A percentile compares a stretch with the other conserved stretches of the same genome.
Evolutionary conservation across 2,797 vertebrate genomes (phyloP).

Genomic region (Myripristis jacobus): DNA sequence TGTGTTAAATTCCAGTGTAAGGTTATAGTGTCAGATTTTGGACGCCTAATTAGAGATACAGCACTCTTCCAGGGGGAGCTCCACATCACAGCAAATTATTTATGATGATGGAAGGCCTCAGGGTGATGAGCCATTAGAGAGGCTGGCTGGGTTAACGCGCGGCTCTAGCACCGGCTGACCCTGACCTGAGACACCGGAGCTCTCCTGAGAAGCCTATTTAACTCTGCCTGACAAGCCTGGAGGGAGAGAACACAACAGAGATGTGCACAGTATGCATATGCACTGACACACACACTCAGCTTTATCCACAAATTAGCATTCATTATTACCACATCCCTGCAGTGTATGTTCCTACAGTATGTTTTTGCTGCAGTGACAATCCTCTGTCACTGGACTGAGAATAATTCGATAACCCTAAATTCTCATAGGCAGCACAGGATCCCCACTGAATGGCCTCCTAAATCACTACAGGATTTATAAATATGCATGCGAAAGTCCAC

Average conservation of each 20-base stretch:
- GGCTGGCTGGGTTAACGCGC: slow-evolving; percentile 18
- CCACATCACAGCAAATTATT: slow-evolving; percentile 30
- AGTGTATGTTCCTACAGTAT: no score
- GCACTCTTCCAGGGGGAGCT: slow-evolving; percentile 6
- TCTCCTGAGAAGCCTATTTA: background rate
- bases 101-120: slow-evolving; percentile 19
- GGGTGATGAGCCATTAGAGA: slow-evolving; percentile 22
- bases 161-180: background rate
- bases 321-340: no score
- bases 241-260: background rate
- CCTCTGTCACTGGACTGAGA: no score
- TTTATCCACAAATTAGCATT: no score
- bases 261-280: no score
- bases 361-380: no score
- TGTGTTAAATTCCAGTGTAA: slow-evolving; percentile 10
- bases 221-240: background rate
- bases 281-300: slow-evolving; percentile 3
- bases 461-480: no score
- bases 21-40: slow-evolving; percentile 5
- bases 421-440: no score
- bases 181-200: slow-evolving; percentile 2
- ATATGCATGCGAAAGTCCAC: no score
- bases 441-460: no score
- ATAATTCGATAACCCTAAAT: no score
- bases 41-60: slow-evolving; percentile 19